Base-by-base conservation (phyloP, 2,797 vertebrate genomes). In the Rhynchotus rufescens region DNA sequence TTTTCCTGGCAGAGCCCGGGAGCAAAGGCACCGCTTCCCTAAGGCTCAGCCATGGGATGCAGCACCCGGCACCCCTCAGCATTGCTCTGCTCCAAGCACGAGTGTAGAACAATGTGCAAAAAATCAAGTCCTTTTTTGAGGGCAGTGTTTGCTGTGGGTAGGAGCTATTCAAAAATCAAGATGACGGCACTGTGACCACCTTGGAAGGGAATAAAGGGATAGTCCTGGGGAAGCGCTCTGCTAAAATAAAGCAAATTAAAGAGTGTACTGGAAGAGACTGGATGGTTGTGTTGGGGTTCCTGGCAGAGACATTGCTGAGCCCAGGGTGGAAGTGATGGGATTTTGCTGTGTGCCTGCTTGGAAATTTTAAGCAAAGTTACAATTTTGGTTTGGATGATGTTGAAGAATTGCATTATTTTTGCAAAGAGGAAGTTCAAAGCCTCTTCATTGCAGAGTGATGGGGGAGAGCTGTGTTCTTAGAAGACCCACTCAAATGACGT, bases 311-410 rank as follows among this genome's bases (percentile, higher is more conserved):
- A 15, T 54, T 61, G 36, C 44, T 74, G 86, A 74, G 28, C 66
- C 67, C 36, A 16, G 54, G 2, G n/a, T 80, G 61, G 49, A 74
- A 86, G 16, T 49, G 34, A 12, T 71, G 65, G 4, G 67, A 6
- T 61, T 94, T 81, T 57, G 30, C 20, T 74, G 49, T 17, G 65
- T 0, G 47, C 20, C 32, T 71, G 68, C 47, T 68, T 75, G 93
- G 88, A 91, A 93, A 78, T 9, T 68, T 74, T 16, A 49, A 75
- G 54, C 84, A 91, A 54, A 80, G 72, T 67, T 78, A 82, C 40
- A 84, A 8, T 93, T 90, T 82, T 92, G 90, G 88, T 94, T 92
- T 94, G 93, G 90, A 82, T 44, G 65, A 5, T 56, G 32, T 56
- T 36, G 30, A 7, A 26, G 54, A 82, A 30, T 38, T 38, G 49